Percentiles rank a stretch among this genome's conserved stretches.
Conservation (phyloP, 2,888 invertebrate genomes). For the Cremastobaeus sp. region DNA sequence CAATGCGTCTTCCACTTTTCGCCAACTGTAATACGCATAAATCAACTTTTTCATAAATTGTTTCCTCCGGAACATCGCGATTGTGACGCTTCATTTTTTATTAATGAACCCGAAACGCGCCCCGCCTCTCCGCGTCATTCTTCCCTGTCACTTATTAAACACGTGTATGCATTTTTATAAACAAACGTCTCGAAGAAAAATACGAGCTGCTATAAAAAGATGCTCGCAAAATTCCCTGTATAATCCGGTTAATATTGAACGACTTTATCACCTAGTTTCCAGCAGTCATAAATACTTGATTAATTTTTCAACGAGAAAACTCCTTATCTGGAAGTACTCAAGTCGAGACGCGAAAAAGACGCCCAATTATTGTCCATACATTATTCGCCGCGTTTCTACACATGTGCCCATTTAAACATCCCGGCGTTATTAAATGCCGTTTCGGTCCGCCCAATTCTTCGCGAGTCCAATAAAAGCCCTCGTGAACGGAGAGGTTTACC, state of each 20-base stretch:
- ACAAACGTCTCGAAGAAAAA: too few species aligned
- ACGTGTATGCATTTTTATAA: too few species aligned
- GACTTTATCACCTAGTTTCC: slow-evolving; percentile 3
- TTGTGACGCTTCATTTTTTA: too few species aligned
- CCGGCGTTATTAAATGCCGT: slow-evolving; percentile 3
- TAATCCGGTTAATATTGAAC: neutral
- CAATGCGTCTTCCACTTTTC: slow-evolving; percentile 6
- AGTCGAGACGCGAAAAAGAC: too few species aligned
- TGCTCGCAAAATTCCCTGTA: neutral
- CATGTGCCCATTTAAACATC: neutral
- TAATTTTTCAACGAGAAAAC: slow-evolving; percentile 2
- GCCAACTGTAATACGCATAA: too few species aligned
- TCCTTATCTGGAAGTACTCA: too few species aligned
- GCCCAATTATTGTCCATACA: neutral
- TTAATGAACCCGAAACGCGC: too few species aligned
- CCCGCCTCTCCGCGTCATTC: too few species aligned
- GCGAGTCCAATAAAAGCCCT: slow-evolving; percentile 11
- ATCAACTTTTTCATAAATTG: too few species aligned
- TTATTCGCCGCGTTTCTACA: neutral
- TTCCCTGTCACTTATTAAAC: too few species aligned
- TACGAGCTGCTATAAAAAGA: neutral
- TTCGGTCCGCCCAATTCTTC: neutral
- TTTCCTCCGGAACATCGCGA: too few species aligned
- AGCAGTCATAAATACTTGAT: slow-evolving; percentile 13
- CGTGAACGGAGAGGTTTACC: slow-evolving; percentile 2